These are phyloP conservation scores for Numida meleagris DNA, from an alignment of 2,113 vertebrate species.

Conservation along the genomic window DNA sequence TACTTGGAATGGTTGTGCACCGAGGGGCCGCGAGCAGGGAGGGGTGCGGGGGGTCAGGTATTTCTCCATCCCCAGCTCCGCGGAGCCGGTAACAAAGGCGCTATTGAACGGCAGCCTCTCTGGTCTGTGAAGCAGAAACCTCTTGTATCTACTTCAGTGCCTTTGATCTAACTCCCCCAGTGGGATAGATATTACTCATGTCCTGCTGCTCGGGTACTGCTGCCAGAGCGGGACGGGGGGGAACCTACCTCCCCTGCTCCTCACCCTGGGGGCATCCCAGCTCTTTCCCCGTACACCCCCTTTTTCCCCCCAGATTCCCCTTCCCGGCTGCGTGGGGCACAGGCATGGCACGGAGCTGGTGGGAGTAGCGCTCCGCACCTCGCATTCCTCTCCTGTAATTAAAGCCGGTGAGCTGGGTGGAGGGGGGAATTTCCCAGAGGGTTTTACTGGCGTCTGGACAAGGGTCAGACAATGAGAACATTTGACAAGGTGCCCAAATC, in stretches of 20 bases:
- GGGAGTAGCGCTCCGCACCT: slow-evolving; percentile 46
- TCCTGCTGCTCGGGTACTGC: slow-evolving; percentile 75
- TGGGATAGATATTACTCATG: slow-evolving; percentile 75
- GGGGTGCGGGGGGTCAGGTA: slow-evolving; percentile 82
- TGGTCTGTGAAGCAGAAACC: slow-evolving; percentile 87
- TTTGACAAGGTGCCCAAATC: slow-evolving; percentile 73
- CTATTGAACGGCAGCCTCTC: slow-evolving; percentile 86
- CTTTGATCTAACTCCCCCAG: slow-evolving; percentile 81
- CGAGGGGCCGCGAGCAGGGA: slow-evolving; percentile 18
- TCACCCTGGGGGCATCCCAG: not conserved
- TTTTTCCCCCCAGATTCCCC: not conserved
- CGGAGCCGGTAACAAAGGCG: slow-evolving; percentile 89
- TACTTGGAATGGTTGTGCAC: slow-evolving; percentile 8
- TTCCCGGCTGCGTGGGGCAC: not conserved
- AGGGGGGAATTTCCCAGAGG: slow-evolving; percentile 67
- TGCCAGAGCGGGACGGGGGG: slow-evolving; percentile 51
- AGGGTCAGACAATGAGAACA: slow-evolving; percentile 72
- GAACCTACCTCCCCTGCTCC: not conserved
- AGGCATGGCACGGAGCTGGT: not conserved
- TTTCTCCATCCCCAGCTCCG: slow-evolving; percentile 82
- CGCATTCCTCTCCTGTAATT: slow-evolving; percentile 61
- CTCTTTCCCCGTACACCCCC: not conserved
- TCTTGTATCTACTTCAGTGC: slow-evolving; percentile 82
- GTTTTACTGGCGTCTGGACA: slow-evolving; percentile 70
- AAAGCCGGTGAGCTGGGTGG: slow-evolving; percentile 58